Evolutionary conservation across 2,797 vertebrate genomes (phyloP).

Genomic region (Microtus obscurus): DNA sequence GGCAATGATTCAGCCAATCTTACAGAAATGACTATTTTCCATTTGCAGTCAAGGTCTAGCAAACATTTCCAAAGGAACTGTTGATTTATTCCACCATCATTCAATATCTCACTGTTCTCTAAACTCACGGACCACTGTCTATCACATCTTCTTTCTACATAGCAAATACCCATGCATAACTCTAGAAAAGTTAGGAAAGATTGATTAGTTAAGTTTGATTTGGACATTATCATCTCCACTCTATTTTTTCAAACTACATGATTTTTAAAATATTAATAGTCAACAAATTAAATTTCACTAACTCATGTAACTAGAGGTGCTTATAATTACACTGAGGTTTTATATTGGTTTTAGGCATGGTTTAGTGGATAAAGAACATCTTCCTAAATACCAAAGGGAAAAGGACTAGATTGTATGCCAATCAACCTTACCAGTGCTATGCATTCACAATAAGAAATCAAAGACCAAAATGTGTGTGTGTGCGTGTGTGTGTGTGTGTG

Average conservation of each 20-base stretch:
- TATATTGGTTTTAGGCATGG: constrained; percentile 2
- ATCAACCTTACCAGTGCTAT: neutral
- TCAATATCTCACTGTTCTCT: neutral
- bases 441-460: constrained; percentile 31
- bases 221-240: neutral
- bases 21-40: constrained; percentile 36
- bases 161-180: neutral
- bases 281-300: neutral
- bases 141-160: neutral
- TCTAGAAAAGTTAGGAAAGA: neutral
- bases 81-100: constrained; percentile 25
- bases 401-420: neutral
- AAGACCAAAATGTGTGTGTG: constrained; percentile 9
- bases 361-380: neutral
- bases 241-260: neutral
- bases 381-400: constrained; percentile 28
- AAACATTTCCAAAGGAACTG: neutral
- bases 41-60: neutral
- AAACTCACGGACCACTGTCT: constrained; percentile 1
- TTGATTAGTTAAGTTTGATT: neutral
- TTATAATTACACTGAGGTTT: constrained; percentile 36
- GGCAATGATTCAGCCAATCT: neutral
- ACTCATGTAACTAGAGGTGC: neutral
- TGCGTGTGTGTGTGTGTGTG: neutral
- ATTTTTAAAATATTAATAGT: constrained; percentile 12